Conservation (phyloP, 1,140 invertebrate species). For the Drosophila baimaii region DNA sequence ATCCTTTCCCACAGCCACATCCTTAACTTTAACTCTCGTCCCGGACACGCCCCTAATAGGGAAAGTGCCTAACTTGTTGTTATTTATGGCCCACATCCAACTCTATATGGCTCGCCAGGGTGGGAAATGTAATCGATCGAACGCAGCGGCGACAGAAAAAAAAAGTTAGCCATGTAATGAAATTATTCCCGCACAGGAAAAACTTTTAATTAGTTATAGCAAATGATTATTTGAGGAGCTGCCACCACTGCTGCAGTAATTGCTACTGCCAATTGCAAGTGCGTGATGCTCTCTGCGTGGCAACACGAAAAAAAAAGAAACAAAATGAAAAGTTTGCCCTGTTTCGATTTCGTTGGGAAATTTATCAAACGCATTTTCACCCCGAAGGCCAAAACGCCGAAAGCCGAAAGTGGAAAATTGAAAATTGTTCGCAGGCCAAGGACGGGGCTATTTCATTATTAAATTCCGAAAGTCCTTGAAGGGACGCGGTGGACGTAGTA, state of each 20-base stretch:
- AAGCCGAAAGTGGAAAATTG: slow-evolving; percentile 57
- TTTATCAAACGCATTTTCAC: slow-evolving; percentile 69
- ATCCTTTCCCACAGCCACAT: slow-evolving; percentile 14
- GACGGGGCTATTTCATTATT: slow-evolving; percentile 79
- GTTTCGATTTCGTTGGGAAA: slow-evolving; percentile 45
- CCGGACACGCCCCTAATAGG: slow-evolving; percentile 21
- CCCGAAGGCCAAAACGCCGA: slow-evolving; percentile 44
- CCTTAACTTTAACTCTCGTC: slow-evolving; percentile 10
- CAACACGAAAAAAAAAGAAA: neutral
- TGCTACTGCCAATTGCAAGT: slow-evolving; percentile 45
- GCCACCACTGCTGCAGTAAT: slow-evolving; percentile 20
- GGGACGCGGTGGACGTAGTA: neutral
- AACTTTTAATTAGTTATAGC: slow-evolving; percentile 78
- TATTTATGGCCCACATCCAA: slow-evolving; percentile 34
- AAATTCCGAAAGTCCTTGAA: slow-evolving; percentile 71
- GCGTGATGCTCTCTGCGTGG: slow-evolving; percentile 5
- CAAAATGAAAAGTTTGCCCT: slow-evolving; percentile 42
- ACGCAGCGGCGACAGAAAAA: slow-evolving; percentile 13
- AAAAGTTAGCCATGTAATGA: slow-evolving; percentile 58
- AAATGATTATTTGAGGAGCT: slow-evolving; percentile 66
- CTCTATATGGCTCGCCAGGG: neutral
- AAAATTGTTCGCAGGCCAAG: slow-evolving; percentile 56
- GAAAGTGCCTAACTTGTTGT: slow-evolving; percentile 46
- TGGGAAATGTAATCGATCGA: slow-evolving; percentile 32
- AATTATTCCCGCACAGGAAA: slow-evolving; percentile 44